These are phyloP conservation scores for Simalia tracyae DNA, from an alignment of 2,797 vertebrate species.

Conservation along the genomic window DNA sequence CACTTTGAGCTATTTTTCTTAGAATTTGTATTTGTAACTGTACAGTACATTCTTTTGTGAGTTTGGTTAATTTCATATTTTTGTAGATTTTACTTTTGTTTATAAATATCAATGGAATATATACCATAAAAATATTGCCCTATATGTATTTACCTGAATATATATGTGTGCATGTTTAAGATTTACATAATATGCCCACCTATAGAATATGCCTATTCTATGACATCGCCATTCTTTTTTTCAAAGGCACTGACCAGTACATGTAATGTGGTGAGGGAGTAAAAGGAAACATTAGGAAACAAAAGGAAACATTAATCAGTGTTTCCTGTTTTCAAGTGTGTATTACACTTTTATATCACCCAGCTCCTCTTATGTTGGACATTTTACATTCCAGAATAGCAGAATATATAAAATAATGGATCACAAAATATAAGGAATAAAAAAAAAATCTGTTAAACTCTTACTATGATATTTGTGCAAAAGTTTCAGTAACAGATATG, in stretches of 20 bases:
- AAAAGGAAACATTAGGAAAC: not conserved
- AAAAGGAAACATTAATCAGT: not conserved
- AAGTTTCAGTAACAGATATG: not conserved
- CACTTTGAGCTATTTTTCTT: not conserved
- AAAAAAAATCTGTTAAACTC: not conserved
- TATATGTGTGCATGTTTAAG: not conserved
- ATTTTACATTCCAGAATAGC: not conserved
- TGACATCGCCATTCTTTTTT: not conserved
- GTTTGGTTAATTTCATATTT: not conserved
- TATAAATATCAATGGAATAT: not conserved
- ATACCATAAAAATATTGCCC: not conserved
- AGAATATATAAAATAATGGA: not conserved
- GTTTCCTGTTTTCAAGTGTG: not conserved
- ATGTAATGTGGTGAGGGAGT: not conserved
- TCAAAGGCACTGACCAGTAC: not conserved
- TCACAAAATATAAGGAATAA: not conserved
- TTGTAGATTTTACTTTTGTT: not conserved
- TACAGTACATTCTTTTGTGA: not conserved
- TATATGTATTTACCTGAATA: not conserved
- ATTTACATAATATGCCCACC: not conserved
- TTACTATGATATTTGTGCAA: not conserved
- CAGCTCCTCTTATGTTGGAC: not conserved
- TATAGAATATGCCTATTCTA: not conserved
- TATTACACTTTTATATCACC: not conserved
- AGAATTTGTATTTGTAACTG: not conserved